Evolutionary conservation across 1,140 invertebrate species (phyloP), one percentile per base, ranked within the genome.

Genomic region (Drosophila albomicans): DNA sequence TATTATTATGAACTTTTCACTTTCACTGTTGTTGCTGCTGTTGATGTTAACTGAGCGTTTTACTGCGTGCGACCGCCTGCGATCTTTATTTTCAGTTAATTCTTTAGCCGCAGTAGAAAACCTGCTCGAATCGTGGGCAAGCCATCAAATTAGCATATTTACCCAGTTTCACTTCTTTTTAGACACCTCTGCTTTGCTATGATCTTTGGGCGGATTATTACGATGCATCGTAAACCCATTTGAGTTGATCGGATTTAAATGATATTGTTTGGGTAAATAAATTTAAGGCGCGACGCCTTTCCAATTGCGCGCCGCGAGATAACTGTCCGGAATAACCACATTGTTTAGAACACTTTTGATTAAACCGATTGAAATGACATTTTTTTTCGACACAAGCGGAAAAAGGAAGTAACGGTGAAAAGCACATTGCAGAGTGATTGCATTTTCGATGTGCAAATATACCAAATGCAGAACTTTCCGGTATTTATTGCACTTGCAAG

Each of bases 1-100:
- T 64, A 62, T 79, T 75, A 74, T 73, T 81, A 58, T 64, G 52
- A 58, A 62, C 70, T 81, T 82, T 82, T 82, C 79, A 82, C 79
- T 82, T 82, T 82, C 79, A 82, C 79, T 82, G 67, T 20, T 48
- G 13, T 20, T 41, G 38, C 35, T 10, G 35, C 35, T 38, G 35
- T 15, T 48, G 13, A 68, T 75, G 63, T 59, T 48, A 68, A 45
- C 62, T 64, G 62, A 20, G 62, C 49, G 62, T 54, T 67, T 66
- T 59, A 59, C 30, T 74, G 59, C 51, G 64, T 74, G 59, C 76
- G 74, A 77, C 79, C 63, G 78, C 61, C 76, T 63, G 66, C 63
- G 52, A 41, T 49, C 59, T 48, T 71, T 65, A 76, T 70, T 74
- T 71, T 78, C 63, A 56, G 65, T 48, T 30, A 49, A 70, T 64